phyloP scores from a whole-genome alignment of 2,888 invertebrate genomes.

The Xestia ashworthii region DNA sequence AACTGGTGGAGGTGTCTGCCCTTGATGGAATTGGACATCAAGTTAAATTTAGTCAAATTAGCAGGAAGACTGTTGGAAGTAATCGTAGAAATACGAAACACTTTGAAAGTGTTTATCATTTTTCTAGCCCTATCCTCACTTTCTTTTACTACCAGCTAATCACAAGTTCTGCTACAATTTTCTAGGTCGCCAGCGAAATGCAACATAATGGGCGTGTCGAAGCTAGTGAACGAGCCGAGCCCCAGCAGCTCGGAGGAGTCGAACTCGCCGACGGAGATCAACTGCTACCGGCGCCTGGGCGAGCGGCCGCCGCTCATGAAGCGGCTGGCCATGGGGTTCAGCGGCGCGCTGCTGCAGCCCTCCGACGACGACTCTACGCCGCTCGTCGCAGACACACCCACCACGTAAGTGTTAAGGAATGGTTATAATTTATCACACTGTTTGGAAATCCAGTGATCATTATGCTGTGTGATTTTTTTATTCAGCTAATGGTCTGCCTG shows the following conservation, averaged over 20 bases:
- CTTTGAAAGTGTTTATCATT: not conserved
- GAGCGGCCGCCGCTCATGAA: constrained; percentile 95
- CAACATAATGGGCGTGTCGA: constrained; percentile 82
- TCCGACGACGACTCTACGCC: constrained; percentile 94
- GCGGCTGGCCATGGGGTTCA: constrained; percentile 94
- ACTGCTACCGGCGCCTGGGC: constrained; percentile 94
- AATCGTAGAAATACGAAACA: not conserved
- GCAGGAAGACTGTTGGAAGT: not conserved
- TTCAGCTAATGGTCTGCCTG: no score
- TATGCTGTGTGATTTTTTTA: not conserved
- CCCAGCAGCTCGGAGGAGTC: constrained; percentile 96
- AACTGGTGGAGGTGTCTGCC: no score
- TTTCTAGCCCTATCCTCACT: not conserved
- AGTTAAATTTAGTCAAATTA: no score
- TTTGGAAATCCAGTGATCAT: not conserved
- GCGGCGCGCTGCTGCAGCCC: constrained; percentile 89
- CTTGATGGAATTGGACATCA: no score
- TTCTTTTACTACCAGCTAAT: not conserved
- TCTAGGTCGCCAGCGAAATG: constrained; percentile 84
- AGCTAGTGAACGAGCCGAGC: constrained; percentile 82
- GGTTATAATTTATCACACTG: not conserved
- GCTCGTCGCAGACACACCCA: constrained; percentile 92
- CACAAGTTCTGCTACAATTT: not conserved
- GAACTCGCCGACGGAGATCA: constrained; percentile 96
- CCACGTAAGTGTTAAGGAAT: constrained; percentile 80